Evolutionary conservation across 2,888 invertebrate species (phyloP).

Genomic region (Falcaria lacertinaria): DNA sequence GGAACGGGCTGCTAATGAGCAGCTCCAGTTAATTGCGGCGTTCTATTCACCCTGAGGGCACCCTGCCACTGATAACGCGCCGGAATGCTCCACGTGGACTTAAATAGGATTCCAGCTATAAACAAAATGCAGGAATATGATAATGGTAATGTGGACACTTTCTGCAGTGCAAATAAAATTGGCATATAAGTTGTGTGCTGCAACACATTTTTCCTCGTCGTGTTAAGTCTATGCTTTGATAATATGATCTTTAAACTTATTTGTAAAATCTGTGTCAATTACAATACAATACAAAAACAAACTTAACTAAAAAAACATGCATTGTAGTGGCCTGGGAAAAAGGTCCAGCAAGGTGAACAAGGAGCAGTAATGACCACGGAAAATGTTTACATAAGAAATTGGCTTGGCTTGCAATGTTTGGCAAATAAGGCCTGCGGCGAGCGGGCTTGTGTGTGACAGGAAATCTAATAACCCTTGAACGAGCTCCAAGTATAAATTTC

Average conservation of each 20-base stretch:
- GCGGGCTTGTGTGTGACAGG: slow-evolving; percentile 61
- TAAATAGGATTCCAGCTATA: slow-evolving; percentile 18
- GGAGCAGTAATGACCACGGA: slow-evolving; percentile 57
- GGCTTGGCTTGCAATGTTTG: slow-evolving; percentile 62
- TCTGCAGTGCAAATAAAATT: too few relatives aligned
- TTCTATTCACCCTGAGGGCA: slow-evolving; percentile 39
- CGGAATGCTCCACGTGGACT: slow-evolving; percentile 40
- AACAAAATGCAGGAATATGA: slow-evolving; percentile 6
- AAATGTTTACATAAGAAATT: slow-evolving; percentile 68
- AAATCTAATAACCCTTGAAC: slow-evolving; percentile 69
- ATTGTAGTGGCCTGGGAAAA: slow-evolving; percentile 32
- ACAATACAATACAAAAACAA: too few relatives aligned
- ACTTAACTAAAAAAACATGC: slow-evolving; percentile 11
- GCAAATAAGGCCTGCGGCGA: slow-evolving; percentile 61
- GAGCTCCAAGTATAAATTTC: slow-evolving; percentile 58
- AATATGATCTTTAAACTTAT: too few relatives aligned
- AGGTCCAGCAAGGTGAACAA: slow-evolving; percentile 48
- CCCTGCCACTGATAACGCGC: slow-evolving; percentile 51
- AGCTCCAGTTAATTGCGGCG: slow-evolving; percentile 62
- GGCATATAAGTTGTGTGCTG: too few relatives aligned
- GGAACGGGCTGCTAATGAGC: slow-evolving; percentile 71
- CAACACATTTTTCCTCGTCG: too few relatives aligned
- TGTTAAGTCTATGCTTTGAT: too few relatives aligned
- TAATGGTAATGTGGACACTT: too few relatives aligned
- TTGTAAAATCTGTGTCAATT: too few relatives aligned